A percentile compares a stretch with the other conserved stretches of the same genome.
These are phyloP conservation scores for Sciaenops ocellatus DNA, from an alignment of 2,797 vertebrate genomes.

Conservation along the genomic window DNA sequence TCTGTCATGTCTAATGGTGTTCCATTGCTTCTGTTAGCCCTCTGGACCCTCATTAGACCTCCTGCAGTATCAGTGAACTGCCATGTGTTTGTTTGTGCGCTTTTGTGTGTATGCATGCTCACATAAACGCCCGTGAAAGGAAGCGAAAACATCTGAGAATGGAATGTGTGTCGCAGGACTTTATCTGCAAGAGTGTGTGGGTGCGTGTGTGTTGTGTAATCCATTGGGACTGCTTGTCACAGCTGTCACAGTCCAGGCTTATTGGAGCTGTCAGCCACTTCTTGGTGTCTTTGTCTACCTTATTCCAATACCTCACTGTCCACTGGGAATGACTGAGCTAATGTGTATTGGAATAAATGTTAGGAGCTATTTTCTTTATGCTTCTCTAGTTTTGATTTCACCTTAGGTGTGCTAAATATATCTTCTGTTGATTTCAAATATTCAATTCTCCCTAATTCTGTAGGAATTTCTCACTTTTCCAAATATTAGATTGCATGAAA, in stretches of 20 bases:
- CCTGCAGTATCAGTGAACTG: neutral
- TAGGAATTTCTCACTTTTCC: neutral
- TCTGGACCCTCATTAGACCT: conserved; percentile 19
- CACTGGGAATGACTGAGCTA: conserved; percentile 12
- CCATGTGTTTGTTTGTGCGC: neutral
- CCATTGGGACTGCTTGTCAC: conserved; percentile 48
- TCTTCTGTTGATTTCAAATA: neutral
- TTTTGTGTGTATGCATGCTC: neutral
- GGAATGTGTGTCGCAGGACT: neutral
- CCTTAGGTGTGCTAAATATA: neutral
- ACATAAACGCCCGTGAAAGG: neutral
- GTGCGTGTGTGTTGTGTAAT: conserved; percentile 21
- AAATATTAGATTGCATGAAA: neutral
- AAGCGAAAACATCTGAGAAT: neutral
- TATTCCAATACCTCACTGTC: conserved; percentile 21
- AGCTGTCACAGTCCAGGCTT: conserved; percentile 41
- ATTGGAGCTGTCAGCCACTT: conserved; percentile 41
- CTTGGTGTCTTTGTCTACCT: conserved; percentile 35
- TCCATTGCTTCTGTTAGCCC: neutral
- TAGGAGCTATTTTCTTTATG: neutral
- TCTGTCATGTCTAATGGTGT: conserved; percentile 19
- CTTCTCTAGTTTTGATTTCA: neutral
- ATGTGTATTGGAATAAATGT: conserved; percentile 1
- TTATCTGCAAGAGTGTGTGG: neutral
- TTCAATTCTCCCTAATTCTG: neutral